Base-by-base conservation (phyloP, 2,797 vertebrate genomes). In the Scomberomorus guttatus region DNA sequence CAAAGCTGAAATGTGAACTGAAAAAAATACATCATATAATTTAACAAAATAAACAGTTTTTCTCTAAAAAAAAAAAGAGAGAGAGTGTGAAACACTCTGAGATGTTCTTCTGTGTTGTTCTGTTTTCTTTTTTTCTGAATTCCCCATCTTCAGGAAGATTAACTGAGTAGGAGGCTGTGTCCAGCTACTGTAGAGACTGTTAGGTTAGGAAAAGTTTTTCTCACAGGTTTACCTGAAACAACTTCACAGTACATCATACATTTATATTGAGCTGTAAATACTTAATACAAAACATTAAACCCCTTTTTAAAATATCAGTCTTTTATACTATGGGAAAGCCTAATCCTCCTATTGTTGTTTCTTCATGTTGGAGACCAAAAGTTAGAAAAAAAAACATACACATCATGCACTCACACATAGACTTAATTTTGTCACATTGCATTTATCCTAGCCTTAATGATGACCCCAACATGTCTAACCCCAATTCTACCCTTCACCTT, bases 31-130 rank as follows among this genome's bases (percentile, higher is more conserved):
- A 85, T 46, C 20, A 25, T 58, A 37, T 54, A 82, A 69, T 87
- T 80, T 72, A 57, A 66, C 67, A 75, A 82, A 84, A 87, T 52
- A 71, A 73, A 73, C 51, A 63, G 27, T 14, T 27, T 32, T 67
- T 60, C 68, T 4, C 27, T 15, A 54, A 71, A 56, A 75, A 3
- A 62, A 39, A 15, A 54, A 22, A 46, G 2, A 48, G 8, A n/a
- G n/a, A n/a, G 52, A 72, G 68, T 32, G 6, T 48, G n/a, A 57
- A 63, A 60, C 44, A 48, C 29, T 57, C 20, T 1, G 0, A n/a
- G 7, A 75, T 2, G 25, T 57, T 32, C 5, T 5, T 46, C 59
- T 65, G 46, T 9, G 9, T 42, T 18, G 6, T 63, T 57, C 4
- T 57, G 14, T 32, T 25, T 1, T 37, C 2, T 29, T 22, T 50